These are phyloP conservation scores for Camponotus vicinus DNA, from an alignment of 1,140 invertebrate genomes.

Conservation along the genomic window DNA sequence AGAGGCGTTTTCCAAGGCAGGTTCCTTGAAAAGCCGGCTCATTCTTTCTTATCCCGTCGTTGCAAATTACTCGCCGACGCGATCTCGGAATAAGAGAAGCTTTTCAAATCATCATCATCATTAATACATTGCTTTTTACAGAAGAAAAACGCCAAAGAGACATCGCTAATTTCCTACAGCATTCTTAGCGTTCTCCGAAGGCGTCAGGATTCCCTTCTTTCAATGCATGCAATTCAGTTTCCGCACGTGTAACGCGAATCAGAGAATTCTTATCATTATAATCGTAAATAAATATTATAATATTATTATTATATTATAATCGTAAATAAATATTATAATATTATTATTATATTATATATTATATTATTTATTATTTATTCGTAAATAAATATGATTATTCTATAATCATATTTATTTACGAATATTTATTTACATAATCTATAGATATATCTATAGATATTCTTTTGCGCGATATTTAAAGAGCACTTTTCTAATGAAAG, in stretches of 20 bases:
- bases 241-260: not conserved
- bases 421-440: no score
- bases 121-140: conserved; percentile 49
- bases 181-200: conserved; percentile 31
- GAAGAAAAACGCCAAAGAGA: conserved; percentile 52
- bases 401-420: not conserved
- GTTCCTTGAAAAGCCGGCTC: conserved; percentile 54
- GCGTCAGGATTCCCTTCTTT: not conserved
- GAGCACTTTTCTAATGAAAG: no score
- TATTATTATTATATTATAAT: not conserved
- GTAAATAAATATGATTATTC: not conserved
- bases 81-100: conserved; percentile 62
- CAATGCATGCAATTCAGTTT: not conserved
- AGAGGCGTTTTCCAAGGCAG: conserved; percentile 37
- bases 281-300: not conserved
- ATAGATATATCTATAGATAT: not conserved
- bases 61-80: conserved; percentile 57
- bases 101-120: conserved; percentile 64
- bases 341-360: not conserved
- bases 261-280: conserved; percentile 3
- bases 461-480: not conserved
- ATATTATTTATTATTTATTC: not conserved
- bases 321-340: not conserved
- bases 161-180: conserved; percentile 46
- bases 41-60: not conserved